These are phyloP conservation scores for Lacerta viridis DNA, from an alignment of 2,797 vertebrate species.

Conservation along the genomic window DNA sequence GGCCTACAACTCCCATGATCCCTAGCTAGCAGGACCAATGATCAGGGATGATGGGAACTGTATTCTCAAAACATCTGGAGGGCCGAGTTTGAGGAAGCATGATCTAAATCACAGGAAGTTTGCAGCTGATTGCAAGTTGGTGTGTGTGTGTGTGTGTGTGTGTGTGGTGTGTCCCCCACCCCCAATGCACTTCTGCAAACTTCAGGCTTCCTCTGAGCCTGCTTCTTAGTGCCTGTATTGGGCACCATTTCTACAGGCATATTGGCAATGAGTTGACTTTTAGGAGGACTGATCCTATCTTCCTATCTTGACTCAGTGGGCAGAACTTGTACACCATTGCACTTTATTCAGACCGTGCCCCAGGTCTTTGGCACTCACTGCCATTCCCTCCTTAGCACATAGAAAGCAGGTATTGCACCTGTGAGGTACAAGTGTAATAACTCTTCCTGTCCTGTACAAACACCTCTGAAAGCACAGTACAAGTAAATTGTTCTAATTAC, in stretches of 20 bases:
- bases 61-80: too few relatives aligned
- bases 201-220: not conserved
- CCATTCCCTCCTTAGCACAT: not conserved
- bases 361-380: not conserved
- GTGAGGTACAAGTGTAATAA: not conserved
- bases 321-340: not conserved
- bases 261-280: not conserved
- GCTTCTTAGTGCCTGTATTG: not conserved
- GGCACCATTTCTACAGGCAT: not conserved
- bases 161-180: too few relatives aligned
- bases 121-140: too few relatives aligned
- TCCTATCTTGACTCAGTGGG: not conserved
- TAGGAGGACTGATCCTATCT: not conserved
- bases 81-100: too few relatives aligned
- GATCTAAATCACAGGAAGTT: not conserved
- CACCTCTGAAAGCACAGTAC: conserved; percentile 23
- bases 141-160: too few relatives aligned
- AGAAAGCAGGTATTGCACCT: not conserved
- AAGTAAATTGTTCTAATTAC: conserved; percentile 40
- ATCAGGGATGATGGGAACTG: too few relatives aligned
- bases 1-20: too few relatives aligned
- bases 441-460: conserved; percentile 26
- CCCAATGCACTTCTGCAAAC: not conserved
- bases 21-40: too few relatives aligned
- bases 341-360: not conserved